Base-by-base conservation (phyloP, 2,888 invertebrate species). In the Harpalus rufipes region DNA sequence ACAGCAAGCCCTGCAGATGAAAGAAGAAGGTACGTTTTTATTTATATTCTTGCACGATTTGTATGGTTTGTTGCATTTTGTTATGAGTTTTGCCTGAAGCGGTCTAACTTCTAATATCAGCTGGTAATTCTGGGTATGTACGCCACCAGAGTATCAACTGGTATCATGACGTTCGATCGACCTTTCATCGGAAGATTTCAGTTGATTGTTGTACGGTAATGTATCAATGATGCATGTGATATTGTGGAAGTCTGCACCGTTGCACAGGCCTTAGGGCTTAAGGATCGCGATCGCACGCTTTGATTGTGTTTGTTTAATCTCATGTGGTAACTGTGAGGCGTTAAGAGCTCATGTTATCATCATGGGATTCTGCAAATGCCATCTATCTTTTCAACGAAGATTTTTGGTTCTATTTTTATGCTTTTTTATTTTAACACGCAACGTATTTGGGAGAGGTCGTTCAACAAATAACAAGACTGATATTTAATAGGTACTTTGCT, bases 311-410 rank as follows among this genome's bases (percentile, higher is more conserved):
- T 93, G 94, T 94, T 94, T 96, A 98, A 98, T 98, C 97, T 98
- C 98, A 97, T 97, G 96, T 96, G 96, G 97, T 98, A 97, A 97
- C 96, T 97, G 96, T 97, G 97, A 97, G 97, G 92, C 92, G 88
- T 89, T 90, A 88, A 88, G 90, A 90, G 93, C 96, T 96, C 96
- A 96, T 95, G 95, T 95, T 96, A 95, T 96, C 95, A n/a, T 94
- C 94, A 94, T 96, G 96, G 94, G 96, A 94, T 96, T 94, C 93
- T 94, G 94, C 93, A 92, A 94, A 93, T 91, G 92, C 91, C 91
- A 92, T 92, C 92, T 91, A 91, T 91, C 90, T 89, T 90, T 89
- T 88, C 89, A 90, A 89, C 89, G 89, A 88, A 90, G 91, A 88
- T 90, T 90, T 89, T 90, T 90, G 91, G 90, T 90, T 89, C 89